Conservation (phyloP, 1,140 invertebrate species). For the Centruroides vittatus region DNA sequence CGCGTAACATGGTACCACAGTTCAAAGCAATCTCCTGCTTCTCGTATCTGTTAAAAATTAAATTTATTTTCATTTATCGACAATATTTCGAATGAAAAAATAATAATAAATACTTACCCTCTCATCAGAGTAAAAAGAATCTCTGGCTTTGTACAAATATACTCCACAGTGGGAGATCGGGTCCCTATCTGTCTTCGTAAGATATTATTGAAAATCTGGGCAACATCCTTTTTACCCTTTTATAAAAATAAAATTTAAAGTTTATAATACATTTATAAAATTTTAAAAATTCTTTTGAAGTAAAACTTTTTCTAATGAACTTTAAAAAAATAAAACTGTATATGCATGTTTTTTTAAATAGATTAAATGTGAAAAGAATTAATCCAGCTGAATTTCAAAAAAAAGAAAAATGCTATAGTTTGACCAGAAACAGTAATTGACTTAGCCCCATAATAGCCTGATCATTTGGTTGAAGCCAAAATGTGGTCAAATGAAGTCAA, state of each 20-base stretch:
- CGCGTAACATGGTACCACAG: slow-evolving; percentile 96
- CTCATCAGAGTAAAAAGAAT: slow-evolving; percentile 92
- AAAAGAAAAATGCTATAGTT: too few relatives aligned
- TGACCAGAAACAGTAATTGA: too few relatives aligned
- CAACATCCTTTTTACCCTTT: slow-evolving; percentile 95
- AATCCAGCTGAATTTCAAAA: too few relatives aligned
- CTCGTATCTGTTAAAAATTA: slow-evolving; percentile 62
- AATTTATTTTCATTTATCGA: neutral
- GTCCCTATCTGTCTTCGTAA: slow-evolving; percentile 94
- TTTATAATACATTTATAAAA: neutral
- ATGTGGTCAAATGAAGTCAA: too few relatives aligned
- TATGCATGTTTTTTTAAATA: too few relatives aligned
- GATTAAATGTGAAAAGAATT: too few relatives aligned
- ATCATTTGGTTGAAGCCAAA: too few relatives aligned
- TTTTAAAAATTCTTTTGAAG: neutral
- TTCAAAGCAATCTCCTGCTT: slow-evolving; percentile 97
- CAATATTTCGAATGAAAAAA: too few relatives aligned
- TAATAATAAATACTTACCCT: slow-evolving; percentile 43
- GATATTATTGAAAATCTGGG: slow-evolving; percentile 98
- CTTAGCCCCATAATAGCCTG: too few relatives aligned
- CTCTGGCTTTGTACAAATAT: slow-evolving; percentile 94
- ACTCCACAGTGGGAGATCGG: slow-evolving; percentile 92
- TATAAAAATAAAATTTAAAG: slow-evolving; percentile 18
- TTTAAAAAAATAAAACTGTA: too few relatives aligned
- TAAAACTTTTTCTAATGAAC: neutral